Evolutionary conservation across 2,888 invertebrate species (phyloP), one percentile per base, ranked within the genome.

Genomic region (Eurytoma californica): DNA sequence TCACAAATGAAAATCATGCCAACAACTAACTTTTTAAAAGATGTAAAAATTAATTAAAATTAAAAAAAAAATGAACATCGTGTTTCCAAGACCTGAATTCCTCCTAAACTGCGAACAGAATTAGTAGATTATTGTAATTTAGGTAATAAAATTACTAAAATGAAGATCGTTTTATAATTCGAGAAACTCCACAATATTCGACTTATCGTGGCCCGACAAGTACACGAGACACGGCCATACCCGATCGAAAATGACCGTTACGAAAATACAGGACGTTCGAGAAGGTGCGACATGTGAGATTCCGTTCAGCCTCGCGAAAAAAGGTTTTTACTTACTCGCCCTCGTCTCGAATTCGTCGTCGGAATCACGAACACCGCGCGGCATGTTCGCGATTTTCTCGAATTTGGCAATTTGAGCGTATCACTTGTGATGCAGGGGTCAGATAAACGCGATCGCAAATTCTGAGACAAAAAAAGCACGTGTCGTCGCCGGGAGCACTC

Each of bases 301-400:
- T n/a, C 4, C 16, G 53, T 53, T 12, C n/a, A 53, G 53, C n/a
- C 16, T 53, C 53, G n/a, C 28, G 24, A 1, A 16, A 55, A 60
- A 66, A 55, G 67, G 47, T 12, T 30, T 24, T 3, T 79, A 77
- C 81, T 81, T 49, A 80, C 79, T 58, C 51, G 66, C 77, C 67
- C 67, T 79, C 2, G 20, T 3, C 24, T 79, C 81, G 51, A 65
- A 28, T 9, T 81, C 81, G 13, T 81, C 81, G 53, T 81, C 81
- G 67, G 79, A 81, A 74, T 81, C 81, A 72, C 81, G 79, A 57
- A 63, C 66, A 47, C 24, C 60, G 51, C 79, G 81, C 53, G 81
- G 81, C 81, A 81, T 81, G 57, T 66, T 81, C 75, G 63, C 68
- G 77, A 72, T 51, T 70, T 70, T 18, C 65, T 30, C n/a, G 7